These are phyloP conservation scores for Stegodyphus mimosarum DNA, from an alignment of 1,140 invertebrate species.

Conservation along the genomic window DNA sequence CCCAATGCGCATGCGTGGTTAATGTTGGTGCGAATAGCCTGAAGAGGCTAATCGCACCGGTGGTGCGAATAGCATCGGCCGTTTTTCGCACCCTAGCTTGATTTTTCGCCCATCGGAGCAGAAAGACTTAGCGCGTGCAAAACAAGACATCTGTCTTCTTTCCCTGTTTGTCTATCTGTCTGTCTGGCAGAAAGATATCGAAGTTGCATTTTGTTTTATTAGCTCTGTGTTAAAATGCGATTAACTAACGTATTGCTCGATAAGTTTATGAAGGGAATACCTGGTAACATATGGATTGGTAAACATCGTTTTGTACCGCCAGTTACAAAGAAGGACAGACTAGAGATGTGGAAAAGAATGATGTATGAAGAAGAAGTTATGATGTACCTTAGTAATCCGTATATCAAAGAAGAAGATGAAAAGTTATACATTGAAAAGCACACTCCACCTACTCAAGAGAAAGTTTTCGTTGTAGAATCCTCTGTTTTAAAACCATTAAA, in stretches of 20 bases:
- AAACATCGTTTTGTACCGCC: slow-evolving; percentile 53
- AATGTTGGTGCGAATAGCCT: too few relatives aligned
- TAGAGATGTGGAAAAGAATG: slow-evolving; percentile 46
- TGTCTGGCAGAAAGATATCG: too few relatives aligned
- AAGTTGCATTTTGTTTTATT: too few relatives aligned
- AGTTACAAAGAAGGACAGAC: slow-evolving; percentile 17
- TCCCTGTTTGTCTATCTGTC: too few relatives aligned
- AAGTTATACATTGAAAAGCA: slow-evolving; percentile 42
- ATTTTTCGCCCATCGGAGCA: too few relatives aligned
- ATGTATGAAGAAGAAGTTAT: slow-evolving; percentile 57
- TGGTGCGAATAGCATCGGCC: too few relatives aligned
- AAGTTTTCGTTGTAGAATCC: slow-evolving; percentile 1
- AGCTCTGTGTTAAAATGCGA: too few relatives aligned
- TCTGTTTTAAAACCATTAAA: slow-evolving; percentile 9
- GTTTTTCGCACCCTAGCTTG: too few relatives aligned
- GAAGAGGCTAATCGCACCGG: too few relatives aligned
- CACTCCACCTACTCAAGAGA: neutral
- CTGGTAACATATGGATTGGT: slow-evolving; percentile 51
- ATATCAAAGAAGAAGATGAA: slow-evolving; percentile 46
- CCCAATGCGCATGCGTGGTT: too few relatives aligned
- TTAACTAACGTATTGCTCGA: neutral
- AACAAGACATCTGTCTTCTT: too few relatives aligned
- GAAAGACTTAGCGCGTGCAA: too few relatives aligned
- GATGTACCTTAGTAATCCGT: slow-evolving; percentile 55
- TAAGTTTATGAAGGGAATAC: slow-evolving; percentile 46